phyloP scores from a whole-genome alignment of 2,113 vertebrate species.

The Periophthalmus modestus region DNA sequence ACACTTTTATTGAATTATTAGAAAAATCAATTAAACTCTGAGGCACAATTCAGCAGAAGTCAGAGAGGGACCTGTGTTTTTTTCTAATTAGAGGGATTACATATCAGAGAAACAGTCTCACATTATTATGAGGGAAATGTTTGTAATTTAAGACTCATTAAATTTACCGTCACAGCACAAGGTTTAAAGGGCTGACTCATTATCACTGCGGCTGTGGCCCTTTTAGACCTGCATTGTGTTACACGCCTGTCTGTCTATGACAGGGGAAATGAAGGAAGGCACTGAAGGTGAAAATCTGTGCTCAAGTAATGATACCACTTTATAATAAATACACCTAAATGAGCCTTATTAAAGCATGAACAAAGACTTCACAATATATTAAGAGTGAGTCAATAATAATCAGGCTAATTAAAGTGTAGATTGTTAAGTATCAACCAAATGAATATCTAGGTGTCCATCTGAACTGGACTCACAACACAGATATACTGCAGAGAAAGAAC shows the following conservation, averaged over 20 bases:
- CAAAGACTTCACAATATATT: no score
- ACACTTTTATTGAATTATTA: conserved; percentile 34
- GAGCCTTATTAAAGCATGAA: no score
- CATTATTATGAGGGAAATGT: conserved; percentile 2
- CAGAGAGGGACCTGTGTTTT: not conserved
- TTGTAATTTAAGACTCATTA: not conserved
- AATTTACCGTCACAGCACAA: not conserved
- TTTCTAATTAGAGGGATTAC: conserved; percentile 4
- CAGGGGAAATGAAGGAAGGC: not conserved
- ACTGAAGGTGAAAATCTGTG: not conserved
- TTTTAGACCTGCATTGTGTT: conserved; percentile 11
- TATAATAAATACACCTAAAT: no score
- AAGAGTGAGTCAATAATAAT: no score
- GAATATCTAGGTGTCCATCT: no score
- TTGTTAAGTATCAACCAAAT: no score
- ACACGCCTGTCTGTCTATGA: not conserved
- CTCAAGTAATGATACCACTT: not conserved
- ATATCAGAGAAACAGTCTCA: not conserved
- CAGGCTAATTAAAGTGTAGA: no score
- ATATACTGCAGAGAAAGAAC: no score
- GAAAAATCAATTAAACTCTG: conserved; percentile 17
- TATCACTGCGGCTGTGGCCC: not conserved
- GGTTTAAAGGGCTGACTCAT: conserved; percentile 7
- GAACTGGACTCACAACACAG: no score
- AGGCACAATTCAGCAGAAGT: not conserved